Conservation (phyloP, 2,888 invertebrate species). For the Saturnia pavonia region DNA sequence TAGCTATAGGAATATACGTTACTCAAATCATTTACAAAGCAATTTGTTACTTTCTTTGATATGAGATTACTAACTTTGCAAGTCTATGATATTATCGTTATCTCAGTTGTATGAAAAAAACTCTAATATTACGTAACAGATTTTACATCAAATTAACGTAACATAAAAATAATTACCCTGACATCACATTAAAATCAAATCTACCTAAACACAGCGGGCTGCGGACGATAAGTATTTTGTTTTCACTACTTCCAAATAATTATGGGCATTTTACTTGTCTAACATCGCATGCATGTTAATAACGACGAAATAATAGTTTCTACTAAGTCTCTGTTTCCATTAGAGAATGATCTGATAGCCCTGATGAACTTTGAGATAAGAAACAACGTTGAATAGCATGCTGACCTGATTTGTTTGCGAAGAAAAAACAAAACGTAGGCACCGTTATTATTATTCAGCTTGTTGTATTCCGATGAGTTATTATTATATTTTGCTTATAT, state of each 20-base stretch:
- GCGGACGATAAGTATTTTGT: not conserved
- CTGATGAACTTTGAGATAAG: slow-evolving; percentile 31
- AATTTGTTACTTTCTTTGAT: too few relatives aligned
- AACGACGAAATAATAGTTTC: slow-evolving; percentile 13
- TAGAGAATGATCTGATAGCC: slow-evolving; percentile 11
- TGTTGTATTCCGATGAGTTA: not conserved
- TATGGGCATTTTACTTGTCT: slow-evolving; percentile 4
- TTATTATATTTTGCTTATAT: too few relatives aligned
- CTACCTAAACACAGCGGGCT: not conserved
- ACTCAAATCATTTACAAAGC: too few relatives aligned
- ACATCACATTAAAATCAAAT: too few relatives aligned
- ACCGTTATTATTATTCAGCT: not conserved
- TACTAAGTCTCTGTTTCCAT: slow-evolving; percentile 5
- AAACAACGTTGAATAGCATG: slow-evolving; percentile 41
- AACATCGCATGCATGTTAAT: slow-evolving; percentile 5
- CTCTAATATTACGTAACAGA: too few relatives aligned
- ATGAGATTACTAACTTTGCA: too few relatives aligned
- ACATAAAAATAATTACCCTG: too few relatives aligned
- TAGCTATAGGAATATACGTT: too few relatives aligned
- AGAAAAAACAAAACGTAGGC: slow-evolving; percentile 26
- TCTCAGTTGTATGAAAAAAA: too few relatives aligned
- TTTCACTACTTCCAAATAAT: not conserved
- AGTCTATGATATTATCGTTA: too few relatives aligned
- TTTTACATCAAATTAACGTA: too few relatives aligned
- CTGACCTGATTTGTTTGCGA: slow-evolving; percentile 36